phyloP scores from a whole-genome alignment of 2,888 invertebrate genomes.

The Andricus quercusramuli region DNA sequence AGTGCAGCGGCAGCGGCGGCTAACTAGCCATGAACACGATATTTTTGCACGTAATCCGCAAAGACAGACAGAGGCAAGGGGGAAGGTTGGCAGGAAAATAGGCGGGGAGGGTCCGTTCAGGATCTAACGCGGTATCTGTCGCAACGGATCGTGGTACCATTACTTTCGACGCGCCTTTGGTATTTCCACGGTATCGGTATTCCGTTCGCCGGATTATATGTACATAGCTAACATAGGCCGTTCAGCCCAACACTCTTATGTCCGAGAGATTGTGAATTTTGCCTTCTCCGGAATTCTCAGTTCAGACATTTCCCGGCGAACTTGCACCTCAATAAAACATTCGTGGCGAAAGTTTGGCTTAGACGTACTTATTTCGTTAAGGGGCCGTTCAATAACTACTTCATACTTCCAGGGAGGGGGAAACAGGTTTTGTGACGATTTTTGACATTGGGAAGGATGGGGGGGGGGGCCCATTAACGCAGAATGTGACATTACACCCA shows the following conservation, averaged over 20 bases:
- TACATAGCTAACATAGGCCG: slow-evolving; percentile 12
- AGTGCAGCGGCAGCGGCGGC: slow-evolving; percentile 55
- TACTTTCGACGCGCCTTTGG: slow-evolving; percentile 61
- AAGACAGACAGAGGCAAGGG: slow-evolving; percentile 31
- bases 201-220: slow-evolving; percentile 32
- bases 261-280: slow-evolving; percentile 51
- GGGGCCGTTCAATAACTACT: too few species aligned
- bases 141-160: slow-evolving; percentile 60
- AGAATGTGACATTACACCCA: too few species aligned
- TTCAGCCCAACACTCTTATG: slow-evolving; percentile 45
- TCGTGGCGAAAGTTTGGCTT: neutral
- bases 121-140: slow-evolving; percentile 62
- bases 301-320: slow-evolving; percentile 48
- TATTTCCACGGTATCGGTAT: slow-evolving; percentile 53
- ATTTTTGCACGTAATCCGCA: slow-evolving; percentile 49
- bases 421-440: too few species aligned
- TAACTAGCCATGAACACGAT: slow-evolving; percentile 66
- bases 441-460: too few species aligned
- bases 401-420: too few species aligned
- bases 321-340: slow-evolving; percentile 1
- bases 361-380: neutral
- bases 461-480: too few species aligned
- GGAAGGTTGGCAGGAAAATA: slow-evolving; percentile 18
- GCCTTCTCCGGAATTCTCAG: slow-evolving; percentile 35
- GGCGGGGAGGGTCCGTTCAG: slow-evolving; percentile 56